Base-by-base conservation (phyloP, 2,797 vertebrate species). In the Zenarchopterus dispar region DNA sequence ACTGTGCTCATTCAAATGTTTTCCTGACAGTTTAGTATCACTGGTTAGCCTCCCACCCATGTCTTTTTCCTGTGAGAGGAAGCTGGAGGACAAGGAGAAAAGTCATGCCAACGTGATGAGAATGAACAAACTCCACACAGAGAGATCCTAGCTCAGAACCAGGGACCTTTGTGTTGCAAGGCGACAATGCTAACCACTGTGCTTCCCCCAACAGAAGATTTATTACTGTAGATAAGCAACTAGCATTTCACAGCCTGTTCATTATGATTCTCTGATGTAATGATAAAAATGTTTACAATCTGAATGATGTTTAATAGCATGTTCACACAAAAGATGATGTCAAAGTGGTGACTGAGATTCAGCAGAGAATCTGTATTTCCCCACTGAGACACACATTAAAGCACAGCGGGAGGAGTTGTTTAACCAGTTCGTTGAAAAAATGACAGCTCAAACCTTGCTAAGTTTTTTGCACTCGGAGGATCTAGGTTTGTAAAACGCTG, bases 371-470 rank as follows among this genome's bases (percentile, higher is more conserved):
- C 2, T 42, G 8, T 39, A 9, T 22, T 15, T 42, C n/a, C 39
- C 4, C 10, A 1, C 28, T 26, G 10, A 48, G 6, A 9, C 1
- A 3, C 15, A 45, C 33, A 41, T 57, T 47, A 42, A 45, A 66
- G 45, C 23, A 55, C 31, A 31, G 9, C 26, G 57, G 46, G 9
- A 4, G 24, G 15, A 57, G 58, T 6, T 46, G 58, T 50, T 75
- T 48, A 48, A 69, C 66, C 15, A 13, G 45, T 64, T 79, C 26
- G 46, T 61, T 26, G n/a, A n/a, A 44, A 18, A 70, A 16, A 22
- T 42, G 19, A 1, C 16, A 61, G 31, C 70, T 60, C 21, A 43
- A n/a, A 56, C 1, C 22, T 56, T 55, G 24, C 54, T 33, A 44
- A 5, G 18, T 66, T 33, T 42, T 64, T 72, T 63, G 22, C 18